Percentiles rank a stretch among this genome's conserved stretches.
Conservation (phyloP, 1,140 invertebrate genomes). For the Stenopsyche tienmushanensis region DNA sequence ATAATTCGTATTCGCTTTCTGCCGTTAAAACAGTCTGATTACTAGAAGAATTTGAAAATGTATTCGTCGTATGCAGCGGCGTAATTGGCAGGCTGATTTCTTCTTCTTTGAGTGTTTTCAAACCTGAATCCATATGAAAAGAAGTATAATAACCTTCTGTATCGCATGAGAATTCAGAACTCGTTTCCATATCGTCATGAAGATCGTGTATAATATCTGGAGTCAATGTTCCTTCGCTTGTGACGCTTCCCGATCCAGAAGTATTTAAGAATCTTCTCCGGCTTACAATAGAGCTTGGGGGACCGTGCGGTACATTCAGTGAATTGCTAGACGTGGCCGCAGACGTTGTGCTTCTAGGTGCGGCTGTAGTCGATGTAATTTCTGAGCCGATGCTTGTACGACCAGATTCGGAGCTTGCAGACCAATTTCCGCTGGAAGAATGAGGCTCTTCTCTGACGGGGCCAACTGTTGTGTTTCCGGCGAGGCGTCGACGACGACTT, state of each 20-base stretch:
- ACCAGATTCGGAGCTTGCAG: constrained; percentile 85
- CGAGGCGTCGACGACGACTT: constrained; percentile 58
- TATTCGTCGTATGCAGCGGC: constrained; percentile 63
- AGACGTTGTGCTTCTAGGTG: constrained; percentile 69
- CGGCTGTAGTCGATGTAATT: constrained; percentile 70
- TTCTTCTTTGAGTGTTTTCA: constrained; percentile 83
- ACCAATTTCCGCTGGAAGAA: constrained; percentile 93
- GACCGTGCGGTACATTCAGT: constrained; percentile 62
- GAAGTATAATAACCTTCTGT: constrained; percentile 97
- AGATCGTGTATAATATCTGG: constrained; percentile 75
- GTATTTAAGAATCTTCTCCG: constrained; percentile 67
- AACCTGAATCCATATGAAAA: constrained; percentile 92
- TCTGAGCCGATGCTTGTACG: constrained; percentile 79
- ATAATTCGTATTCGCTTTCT: constrained; percentile 86
- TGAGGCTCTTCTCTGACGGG: constrained; percentile 72
- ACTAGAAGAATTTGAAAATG: constrained; percentile 59
- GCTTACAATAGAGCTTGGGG: constrained; percentile 68
- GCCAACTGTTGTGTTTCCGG: constrained; percentile 53
- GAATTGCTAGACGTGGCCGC: constrained; percentile 67
- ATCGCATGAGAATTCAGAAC: constrained; percentile 92
- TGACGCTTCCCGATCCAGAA: constrained; percentile 78
- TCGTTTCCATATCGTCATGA: constrained; percentile 84
- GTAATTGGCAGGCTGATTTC: constrained; percentile 61
- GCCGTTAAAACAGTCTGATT: constrained; percentile 64
- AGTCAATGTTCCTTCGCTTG: constrained; percentile 81